Base-by-base conservation (phyloP, 2,888 invertebrate genomes). In the Aethes cnicana region DNA sequence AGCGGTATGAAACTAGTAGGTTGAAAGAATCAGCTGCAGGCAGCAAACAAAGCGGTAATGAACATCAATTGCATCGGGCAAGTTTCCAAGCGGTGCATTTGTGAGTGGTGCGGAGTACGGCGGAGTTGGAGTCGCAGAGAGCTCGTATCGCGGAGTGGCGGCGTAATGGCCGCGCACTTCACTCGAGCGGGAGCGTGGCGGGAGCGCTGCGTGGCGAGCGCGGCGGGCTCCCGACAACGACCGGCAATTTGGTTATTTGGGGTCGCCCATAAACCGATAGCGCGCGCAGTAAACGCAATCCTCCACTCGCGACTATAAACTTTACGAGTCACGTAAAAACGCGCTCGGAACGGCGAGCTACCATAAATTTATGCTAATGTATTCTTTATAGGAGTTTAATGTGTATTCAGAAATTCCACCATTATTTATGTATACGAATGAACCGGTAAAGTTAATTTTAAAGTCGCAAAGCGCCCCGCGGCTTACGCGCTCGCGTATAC, bases 321-420 rank as follows among this genome's bases (percentile, higher is more conserved):
- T 89, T 89, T 89, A 89, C 88, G 89, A 89, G 87, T 84, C 84
- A 87, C 88, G 88, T 88, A 89, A 89, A 89, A 89, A 88, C 88
- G 85, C 85, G 86, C 84, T 86, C 84, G 80, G 81, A 85, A 84
- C 84, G 84, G 81, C 85, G 83, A 84, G 84, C 88, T 84, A 79
- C 87, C 85, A 86, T 89, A 88, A 89, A 89, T 89, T 89, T 87
- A 89, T 89, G 89, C 87, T 89, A 89, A 89, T 89, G 88, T 88
- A 89, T 89, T 89, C 89, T 88, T 87, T 89, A 89, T 89, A 87
- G 88, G 85, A 88, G 84, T 88, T 89, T 88, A 88, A 88, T 89
- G 88, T 84, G 86, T 86, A 88, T 89, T 86, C 87, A 84, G 84
- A 85, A 88, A 89, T 89, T 85, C 88, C 83, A 76, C 81, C 84